phyloP scores from a whole-genome alignment of 2,888 invertebrate genomes.

The Aspidiotus rigidus region DNA sequence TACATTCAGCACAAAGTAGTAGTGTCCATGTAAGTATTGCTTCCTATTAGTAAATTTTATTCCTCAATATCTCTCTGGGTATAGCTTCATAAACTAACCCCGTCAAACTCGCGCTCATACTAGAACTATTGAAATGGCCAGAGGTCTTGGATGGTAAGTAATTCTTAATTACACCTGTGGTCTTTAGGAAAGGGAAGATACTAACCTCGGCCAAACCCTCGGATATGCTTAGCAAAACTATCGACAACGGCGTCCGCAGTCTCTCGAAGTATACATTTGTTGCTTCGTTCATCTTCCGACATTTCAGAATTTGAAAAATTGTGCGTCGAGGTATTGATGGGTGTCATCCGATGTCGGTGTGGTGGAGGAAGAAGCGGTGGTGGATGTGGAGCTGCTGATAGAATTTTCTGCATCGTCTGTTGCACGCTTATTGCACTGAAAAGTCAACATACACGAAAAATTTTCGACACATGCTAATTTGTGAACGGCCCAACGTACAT shows the following conservation, averaged over 20 bases:
- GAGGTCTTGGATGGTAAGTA: background rate
- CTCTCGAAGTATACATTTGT: slow-evolving; percentile 54
- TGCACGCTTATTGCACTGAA: slow-evolving; percentile 14
- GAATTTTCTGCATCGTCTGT: slow-evolving; percentile 28
- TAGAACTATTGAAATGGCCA: background rate
- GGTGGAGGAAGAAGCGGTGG: slow-evolving; percentile 6
- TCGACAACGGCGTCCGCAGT: slow-evolving; percentile 65
- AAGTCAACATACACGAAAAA: background rate
- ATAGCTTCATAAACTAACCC: too few species aligned
- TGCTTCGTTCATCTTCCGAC: slow-evolving; percentile 45
- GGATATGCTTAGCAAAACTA: slow-evolving; percentile 62
- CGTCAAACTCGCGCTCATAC: too few species aligned
- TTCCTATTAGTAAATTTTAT: too few species aligned
- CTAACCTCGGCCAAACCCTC: slow-evolving; percentile 60
- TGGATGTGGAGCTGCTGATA: slow-evolving; percentile 23
- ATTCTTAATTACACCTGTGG: too few species aligned
- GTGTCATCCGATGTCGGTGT: slow-evolving; percentile 9
- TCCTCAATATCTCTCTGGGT: too few species aligned
- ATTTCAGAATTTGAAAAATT: slow-evolving; percentile 12
- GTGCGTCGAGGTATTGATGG: background rate
- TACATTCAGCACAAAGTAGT: too few species aligned
- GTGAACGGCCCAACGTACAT: background rate
- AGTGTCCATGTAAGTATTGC: too few species aligned
- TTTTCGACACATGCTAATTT: too few species aligned
- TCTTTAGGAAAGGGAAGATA: slow-evolving; percentile 22